Conservation (phyloP, 2,888 invertebrate genomes). For the Monochamus alternatus region DNA sequence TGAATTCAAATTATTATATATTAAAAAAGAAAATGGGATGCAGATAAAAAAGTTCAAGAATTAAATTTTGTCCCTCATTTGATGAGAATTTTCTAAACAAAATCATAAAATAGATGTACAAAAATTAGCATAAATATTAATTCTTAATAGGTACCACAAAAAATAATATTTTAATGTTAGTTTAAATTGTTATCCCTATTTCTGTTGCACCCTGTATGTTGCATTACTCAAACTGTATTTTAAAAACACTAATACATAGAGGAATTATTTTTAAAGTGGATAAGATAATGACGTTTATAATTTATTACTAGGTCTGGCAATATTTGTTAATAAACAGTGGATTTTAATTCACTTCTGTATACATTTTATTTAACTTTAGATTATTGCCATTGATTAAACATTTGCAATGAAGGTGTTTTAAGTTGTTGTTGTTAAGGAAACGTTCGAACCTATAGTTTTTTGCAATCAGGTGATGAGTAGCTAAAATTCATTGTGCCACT, state of each 20-base stretch:
- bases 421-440: constrained; percentile 42
- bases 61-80: too few relatives aligned
- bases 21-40: too few relatives aligned
- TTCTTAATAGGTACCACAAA: too few relatives aligned
- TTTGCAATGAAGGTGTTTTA: constrained; percentile 40
- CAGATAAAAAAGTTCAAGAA: too few relatives aligned
- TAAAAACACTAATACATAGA: not conserved
- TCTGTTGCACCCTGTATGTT: not conserved
- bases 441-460: constrained; percentile 30
- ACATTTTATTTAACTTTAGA: constrained; percentile 46
- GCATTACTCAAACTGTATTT: not conserved
- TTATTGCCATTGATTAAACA: constrained; percentile 45
- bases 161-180: too few relatives aligned
- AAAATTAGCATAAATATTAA: too few relatives aligned
- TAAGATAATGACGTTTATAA: constrained; percentile 26
- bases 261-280: constrained; percentile 25
- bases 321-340: constrained; percentile 32
- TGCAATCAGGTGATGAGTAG: constrained; percentile 27
- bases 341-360: constrained; percentile 26
- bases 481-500: constrained; percentile 35
- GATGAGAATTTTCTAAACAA: too few relatives aligned
- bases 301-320: constrained; percentile 36
- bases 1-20: too few relatives aligned
- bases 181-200: too few relatives aligned
- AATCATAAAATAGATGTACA: too few relatives aligned